Conservation (phyloP, 1,140 invertebrate genomes). For the Temnothorax nylanderi region DNA sequence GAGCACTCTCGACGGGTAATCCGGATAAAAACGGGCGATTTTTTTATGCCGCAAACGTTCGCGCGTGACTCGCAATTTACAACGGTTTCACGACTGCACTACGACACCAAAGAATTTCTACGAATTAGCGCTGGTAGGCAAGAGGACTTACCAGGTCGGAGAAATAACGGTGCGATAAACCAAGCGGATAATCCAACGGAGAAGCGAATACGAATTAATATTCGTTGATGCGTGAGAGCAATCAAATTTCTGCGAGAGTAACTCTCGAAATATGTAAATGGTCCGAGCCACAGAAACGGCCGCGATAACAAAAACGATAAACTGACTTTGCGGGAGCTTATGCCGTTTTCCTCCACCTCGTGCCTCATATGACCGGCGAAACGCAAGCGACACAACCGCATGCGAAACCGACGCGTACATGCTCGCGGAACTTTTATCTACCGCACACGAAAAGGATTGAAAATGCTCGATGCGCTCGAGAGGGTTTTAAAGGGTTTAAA, state of each 20-base stretch:
- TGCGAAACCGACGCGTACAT: conserved; percentile 30
- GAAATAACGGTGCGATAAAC: conserved; percentile 19
- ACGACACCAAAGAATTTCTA: conserved; percentile 12
- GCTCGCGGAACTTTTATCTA: conserved; percentile 49
- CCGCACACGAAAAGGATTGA: conserved; percentile 51
- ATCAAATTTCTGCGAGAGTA: conserved; percentile 49
- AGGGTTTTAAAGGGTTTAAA: conserved; percentile 63
- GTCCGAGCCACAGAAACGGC: background rate
- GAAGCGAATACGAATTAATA: conserved; percentile 39
- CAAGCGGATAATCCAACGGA: conserved; percentile 20
- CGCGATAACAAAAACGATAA: conserved; percentile 35
- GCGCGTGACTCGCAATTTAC: background rate
- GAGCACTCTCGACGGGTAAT: conserved; percentile 1
- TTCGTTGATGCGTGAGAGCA: conserved; percentile 26
- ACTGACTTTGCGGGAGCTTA: conserved; percentile 44
- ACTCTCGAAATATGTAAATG: conserved; percentile 53
- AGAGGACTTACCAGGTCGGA: conserved; percentile 15
- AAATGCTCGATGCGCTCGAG: conserved; percentile 49
- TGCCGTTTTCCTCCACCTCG: background rate
- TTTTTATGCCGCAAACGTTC: background rate
- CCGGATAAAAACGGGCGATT: background rate
- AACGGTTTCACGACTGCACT: background rate
- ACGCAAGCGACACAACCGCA: conserved; percentile 17
- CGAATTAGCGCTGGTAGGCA: background rate
- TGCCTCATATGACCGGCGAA: background rate